These are phyloP conservation scores for Cavia porcellus DNA, from an alignment of 2,113 vertebrate species.

Conservation along the genomic window DNA sequence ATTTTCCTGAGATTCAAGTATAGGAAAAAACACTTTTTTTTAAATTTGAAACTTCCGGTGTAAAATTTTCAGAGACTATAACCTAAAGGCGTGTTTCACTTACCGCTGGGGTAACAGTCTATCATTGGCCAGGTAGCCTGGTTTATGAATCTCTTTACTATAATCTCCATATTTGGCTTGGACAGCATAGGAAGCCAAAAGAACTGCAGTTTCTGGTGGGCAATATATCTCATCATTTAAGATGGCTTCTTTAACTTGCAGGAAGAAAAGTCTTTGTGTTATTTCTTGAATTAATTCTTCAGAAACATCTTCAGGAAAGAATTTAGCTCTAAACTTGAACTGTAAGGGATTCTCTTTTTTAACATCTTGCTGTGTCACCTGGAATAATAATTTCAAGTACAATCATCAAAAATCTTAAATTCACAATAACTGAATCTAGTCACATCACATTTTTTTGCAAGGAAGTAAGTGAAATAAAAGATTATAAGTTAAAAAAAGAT, in stretches of 20 bases:
- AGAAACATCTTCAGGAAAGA: constrained; percentile 98
- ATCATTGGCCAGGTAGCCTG: constrained; percentile 96
- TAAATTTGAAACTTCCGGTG: constrained; percentile 33
- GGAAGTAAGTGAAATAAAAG: constrained; percentile 19
- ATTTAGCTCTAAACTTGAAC: constrained; percentile 98
- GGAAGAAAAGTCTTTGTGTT: constrained; percentile 98
- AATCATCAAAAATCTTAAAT: constrained; percentile 57
- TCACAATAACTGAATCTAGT: constrained; percentile 25
- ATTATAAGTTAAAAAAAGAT: neutral
- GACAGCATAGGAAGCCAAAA: constrained; percentile 97
- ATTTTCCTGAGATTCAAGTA: constrained; percentile 3
- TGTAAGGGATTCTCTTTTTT: constrained; percentile 98
- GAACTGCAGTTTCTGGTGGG: constrained; percentile 98
- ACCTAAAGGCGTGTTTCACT: constrained; percentile 73
- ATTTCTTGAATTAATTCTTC: constrained; percentile 99
- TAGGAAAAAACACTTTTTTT: neutral
- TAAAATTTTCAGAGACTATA: constrained; percentile 4
- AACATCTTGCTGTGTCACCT: constrained; percentile 99
- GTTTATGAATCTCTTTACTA: constrained; percentile 95
- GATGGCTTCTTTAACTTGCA: constrained; percentile 99
- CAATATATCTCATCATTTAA: constrained; percentile 99
- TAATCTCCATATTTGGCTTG: constrained; percentile 98
- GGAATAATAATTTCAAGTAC: constrained; percentile 73
- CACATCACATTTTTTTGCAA: constrained; percentile 33
- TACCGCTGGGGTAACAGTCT: constrained; percentile 98